These are phyloP conservation scores for Galeopsomyia nigrocyanea DNA, from an alignment of 2,888 invertebrate species.

Conservation along the genomic window DNA sequence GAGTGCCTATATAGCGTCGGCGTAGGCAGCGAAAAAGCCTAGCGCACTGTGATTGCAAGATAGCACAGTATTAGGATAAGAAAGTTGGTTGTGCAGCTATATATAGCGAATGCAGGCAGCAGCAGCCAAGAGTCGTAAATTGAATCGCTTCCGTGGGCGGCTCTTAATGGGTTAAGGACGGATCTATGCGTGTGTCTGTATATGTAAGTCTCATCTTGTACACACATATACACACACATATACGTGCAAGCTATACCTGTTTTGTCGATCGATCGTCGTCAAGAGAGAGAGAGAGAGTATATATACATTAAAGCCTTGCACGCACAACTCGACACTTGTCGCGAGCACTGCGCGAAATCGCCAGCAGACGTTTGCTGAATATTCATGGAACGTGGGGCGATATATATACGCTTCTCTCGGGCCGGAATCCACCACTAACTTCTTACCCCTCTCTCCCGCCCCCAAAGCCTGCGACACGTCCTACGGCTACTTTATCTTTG, in stretches of 20 bases:
- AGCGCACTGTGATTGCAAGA: too few relatives aligned
- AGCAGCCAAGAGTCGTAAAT: slow-evolving; percentile 27
- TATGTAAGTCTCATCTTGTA: background rate
- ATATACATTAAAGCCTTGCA: too few relatives aligned
- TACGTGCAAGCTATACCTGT: background rate
- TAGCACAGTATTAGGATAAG: too few relatives aligned
- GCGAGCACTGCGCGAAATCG: too few relatives aligned
- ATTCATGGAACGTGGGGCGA: slow-evolving; percentile 18
- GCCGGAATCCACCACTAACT: background rate
- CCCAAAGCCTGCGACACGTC: too few relatives aligned
- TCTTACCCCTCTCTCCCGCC: too few relatives aligned
- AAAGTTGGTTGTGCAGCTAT: too few relatives aligned
- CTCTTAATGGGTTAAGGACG: slow-evolving; percentile 33
- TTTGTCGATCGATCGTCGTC: too few relatives aligned
- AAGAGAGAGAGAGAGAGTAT: too few relatives aligned
- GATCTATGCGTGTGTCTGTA: slow-evolving; percentile 7
- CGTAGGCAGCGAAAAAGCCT: too few relatives aligned
- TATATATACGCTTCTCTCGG: slow-evolving; percentile 3
- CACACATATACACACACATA: background rate
- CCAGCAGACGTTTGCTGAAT: slow-evolving; percentile 6
- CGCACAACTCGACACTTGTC: too few relatives aligned
- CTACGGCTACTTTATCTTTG: slow-evolving; percentile 17
- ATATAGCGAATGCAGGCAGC: slow-evolving; percentile 5
- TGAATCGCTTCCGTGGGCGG: slow-evolving; percentile 33
- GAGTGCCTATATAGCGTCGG: too few relatives aligned